Percentiles rank a stretch among this genome's conserved stretches.
phyloP scores from a whole-genome alignment of 2,888 invertebrate genomes.

The Portevinia maculata region DNA sequence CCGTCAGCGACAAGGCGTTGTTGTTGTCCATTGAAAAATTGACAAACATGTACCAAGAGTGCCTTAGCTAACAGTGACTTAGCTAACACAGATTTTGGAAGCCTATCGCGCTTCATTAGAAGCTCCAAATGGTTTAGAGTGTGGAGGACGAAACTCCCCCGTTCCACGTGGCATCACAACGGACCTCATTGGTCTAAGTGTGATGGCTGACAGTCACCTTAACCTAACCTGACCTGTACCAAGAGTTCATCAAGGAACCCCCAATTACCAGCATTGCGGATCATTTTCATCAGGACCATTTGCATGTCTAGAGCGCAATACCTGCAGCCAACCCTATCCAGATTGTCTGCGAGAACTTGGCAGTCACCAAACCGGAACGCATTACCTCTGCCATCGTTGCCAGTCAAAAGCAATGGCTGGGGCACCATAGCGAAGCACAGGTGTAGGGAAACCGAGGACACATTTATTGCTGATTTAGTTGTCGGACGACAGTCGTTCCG shows the following conservation, averaged over 20 bases:
- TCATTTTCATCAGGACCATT: constrained; percentile 99
- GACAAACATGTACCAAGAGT: too few species aligned
- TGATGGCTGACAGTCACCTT: too few species aligned
- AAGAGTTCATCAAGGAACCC: constrained; percentile 95
- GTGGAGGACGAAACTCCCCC: too few species aligned
- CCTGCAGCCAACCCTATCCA: constrained; percentile 91
- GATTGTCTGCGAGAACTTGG: constrained; percentile 97
- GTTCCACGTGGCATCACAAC: too few species aligned
- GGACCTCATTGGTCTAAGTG: too few species aligned
- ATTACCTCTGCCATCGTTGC: constrained; percentile 95
- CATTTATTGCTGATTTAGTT: constrained; percentile 99
- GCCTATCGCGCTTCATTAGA: too few species aligned
- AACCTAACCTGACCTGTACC: too few species aligned
- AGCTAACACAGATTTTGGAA: too few species aligned
- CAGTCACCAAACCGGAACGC: constrained; percentile 96
- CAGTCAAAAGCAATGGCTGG: constrained; percentile 96
- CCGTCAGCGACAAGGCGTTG: constrained; percentile 91
- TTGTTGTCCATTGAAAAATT: constrained; percentile 93
- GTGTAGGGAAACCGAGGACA: constrained; percentile 99
- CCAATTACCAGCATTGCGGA: constrained; percentile 98
- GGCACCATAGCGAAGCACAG: constrained; percentile 99
- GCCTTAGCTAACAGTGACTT: too few species aligned
- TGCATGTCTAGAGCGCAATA: constrained; percentile 95
- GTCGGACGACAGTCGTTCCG: too few species aligned
- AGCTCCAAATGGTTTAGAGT: too few species aligned